Conservation (phyloP, 2,113 vertebrate species). For the Chelonoidis abingdonii region DNA sequence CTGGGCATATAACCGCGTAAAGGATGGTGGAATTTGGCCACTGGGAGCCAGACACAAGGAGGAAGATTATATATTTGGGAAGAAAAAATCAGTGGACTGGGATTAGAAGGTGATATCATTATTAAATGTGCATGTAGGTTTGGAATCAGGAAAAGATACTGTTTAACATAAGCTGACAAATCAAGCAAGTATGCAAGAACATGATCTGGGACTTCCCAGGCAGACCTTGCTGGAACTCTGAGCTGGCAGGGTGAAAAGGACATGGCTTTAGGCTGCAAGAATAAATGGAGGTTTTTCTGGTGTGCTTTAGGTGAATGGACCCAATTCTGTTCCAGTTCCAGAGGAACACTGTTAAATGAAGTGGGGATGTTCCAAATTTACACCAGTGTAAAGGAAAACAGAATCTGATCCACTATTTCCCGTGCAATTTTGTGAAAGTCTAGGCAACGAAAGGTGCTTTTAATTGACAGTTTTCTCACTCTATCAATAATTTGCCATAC, state of each 20-base stretch:
- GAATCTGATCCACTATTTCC: conserved; percentile 55
- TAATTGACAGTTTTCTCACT: background rate
- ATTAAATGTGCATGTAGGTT: conserved; percentile 19
- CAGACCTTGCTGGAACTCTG: conserved; percentile 32
- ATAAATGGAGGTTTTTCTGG: conserved; percentile 62
- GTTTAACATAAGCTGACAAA: conserved; percentile 68
- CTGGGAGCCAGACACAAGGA: accelerated
- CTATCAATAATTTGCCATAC: background rate
- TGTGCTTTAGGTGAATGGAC: conserved; percentile 53
- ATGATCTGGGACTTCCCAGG: conserved; percentile 63
- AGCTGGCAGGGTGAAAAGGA: background rate
- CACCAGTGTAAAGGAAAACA: conserved; percentile 48
- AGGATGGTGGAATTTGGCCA: conserved; percentile 14
- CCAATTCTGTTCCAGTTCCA: conserved; percentile 63
- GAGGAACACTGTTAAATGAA: conserved; percentile 65
- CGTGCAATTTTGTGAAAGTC: background rate
- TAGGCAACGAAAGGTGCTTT: background rate
- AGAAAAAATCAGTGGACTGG: conserved; percentile 15
- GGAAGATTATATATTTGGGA: background rate
- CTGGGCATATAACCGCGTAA: background rate
- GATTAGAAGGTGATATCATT: conserved; percentile 54
- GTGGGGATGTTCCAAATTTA: conserved; percentile 54
- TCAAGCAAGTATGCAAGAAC: conserved; percentile 59
- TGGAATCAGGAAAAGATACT: conserved; percentile 14
- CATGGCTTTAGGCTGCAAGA: conserved; percentile 60